Evolutionary conservation across 2,113 vertebrate genomes (phyloP).

Genomic region (Erythrocercus mccallii): DNA sequence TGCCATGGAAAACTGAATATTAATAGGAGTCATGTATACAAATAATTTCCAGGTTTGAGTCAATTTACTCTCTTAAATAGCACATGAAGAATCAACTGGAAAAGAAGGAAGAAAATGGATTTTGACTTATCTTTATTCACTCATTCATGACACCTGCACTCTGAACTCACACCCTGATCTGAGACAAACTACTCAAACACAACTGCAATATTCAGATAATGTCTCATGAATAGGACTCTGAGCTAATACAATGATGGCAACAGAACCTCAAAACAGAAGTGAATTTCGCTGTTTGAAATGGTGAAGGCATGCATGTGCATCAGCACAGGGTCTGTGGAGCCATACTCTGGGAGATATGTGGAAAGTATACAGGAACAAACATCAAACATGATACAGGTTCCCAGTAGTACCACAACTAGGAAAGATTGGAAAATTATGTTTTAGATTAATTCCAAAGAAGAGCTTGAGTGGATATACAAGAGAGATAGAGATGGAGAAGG

Average conservation of each 20-base stretch:
- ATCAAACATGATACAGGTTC: background rate
- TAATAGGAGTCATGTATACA: background rate
- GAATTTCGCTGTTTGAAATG: background rate
- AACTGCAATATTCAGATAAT: background rate
- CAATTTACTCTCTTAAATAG: background rate
- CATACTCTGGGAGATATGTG: fast-evolving
- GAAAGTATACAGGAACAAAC: background rate
- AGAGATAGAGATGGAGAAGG: background rate
- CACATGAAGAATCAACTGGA: background rate
- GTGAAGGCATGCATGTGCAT: background rate
- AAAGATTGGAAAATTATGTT: background rate
- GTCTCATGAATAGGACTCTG: background rate
- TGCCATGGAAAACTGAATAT: background rate
- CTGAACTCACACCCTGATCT: background rate
- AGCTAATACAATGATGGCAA: background rate
- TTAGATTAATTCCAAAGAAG: background rate
- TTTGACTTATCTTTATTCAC: background rate
- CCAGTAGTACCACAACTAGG: background rate
- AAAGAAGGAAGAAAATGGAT: background rate
- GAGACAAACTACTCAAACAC: background rate
- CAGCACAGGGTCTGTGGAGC: background rate
- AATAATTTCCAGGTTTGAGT: background rate
- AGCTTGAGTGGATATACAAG: background rate
- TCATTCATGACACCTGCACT: background rate
- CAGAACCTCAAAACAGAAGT: background rate